These are phyloP conservation scores for Acrobasis repandana DNA, from an alignment of 2,888 invertebrate species.

Conservation along the genomic window DNA sequence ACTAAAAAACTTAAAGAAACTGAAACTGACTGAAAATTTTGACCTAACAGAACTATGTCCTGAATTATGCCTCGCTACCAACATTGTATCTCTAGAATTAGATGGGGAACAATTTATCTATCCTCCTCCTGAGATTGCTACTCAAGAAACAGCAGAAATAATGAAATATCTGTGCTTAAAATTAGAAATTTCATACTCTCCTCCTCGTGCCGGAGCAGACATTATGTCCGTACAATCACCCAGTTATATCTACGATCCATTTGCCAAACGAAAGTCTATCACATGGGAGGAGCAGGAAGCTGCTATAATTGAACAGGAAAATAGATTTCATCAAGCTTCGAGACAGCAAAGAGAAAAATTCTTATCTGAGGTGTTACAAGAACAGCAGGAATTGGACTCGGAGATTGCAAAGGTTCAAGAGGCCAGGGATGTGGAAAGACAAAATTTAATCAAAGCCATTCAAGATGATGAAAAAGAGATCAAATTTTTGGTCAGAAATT, in stretches of 20 bases:
- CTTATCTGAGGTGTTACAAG: conserved; percentile 74
- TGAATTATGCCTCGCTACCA: conserved; percentile 85
- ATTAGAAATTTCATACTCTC: conserved; percentile 76
- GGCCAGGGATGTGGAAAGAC: conserved; percentile 84
- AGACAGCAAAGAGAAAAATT: conserved; percentile 85
- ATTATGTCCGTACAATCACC: conserved; percentile 54
- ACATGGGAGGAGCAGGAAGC: conserved; percentile 86
- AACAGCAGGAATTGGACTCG: conserved; percentile 85
- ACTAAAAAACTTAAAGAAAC: conserved; percentile 82
- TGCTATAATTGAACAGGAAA: conserved; percentile 84
- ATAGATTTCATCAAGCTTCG: conserved; percentile 84
- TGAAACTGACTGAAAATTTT: conserved; percentile 85
- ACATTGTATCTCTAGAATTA: conserved; percentile 84
- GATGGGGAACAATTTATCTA: conserved; percentile 85
- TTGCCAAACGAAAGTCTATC: conserved; percentile 52
- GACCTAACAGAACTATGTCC: conserved; percentile 84
- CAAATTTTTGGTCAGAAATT: conserved; percentile 84
- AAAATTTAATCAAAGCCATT: conserved; percentile 83
- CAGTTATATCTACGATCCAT: conserved; percentile 58
- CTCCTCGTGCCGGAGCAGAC: conserved; percentile 59
- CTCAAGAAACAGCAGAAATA: conserved; percentile 84
- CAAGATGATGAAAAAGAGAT: conserved; percentile 86
- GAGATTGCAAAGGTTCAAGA: conserved; percentile 87
- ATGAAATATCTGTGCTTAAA: conserved; percentile 84
- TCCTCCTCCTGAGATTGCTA: conserved; percentile 85